phyloP scores from a whole-genome alignment of 2,797 vertebrate species.

The Cuniculus paca region DNA sequence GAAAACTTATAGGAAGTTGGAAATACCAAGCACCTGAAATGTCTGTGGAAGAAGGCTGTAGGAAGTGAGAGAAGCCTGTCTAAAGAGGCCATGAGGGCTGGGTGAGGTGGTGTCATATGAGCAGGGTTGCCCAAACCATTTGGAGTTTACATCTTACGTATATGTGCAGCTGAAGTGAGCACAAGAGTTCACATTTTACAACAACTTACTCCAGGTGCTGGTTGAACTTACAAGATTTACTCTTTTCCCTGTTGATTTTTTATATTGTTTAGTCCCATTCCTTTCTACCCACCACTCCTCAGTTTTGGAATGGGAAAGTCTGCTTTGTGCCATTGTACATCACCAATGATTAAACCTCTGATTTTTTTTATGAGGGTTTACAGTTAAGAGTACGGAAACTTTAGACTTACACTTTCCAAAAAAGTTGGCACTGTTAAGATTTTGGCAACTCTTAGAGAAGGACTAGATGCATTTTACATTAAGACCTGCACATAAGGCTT shows the following conservation, averaged over 20 bases:
- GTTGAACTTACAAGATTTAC: not conserved
- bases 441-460: not conserved
- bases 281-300: not conserved
- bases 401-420: not conserved
- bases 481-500: not conserved
- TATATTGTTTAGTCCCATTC: not conserved
- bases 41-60: not conserved
- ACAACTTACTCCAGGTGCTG: not conserved
- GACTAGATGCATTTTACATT: not conserved
- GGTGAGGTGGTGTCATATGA: not conserved
- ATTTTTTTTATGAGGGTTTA: not conserved
- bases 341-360: not conserved
- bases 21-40: not conserved
- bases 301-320: not conserved
- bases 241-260: not conserved
- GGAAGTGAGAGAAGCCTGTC: not conserved
- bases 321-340: not conserved
- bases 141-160: not conserved
- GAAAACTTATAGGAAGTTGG: not conserved
- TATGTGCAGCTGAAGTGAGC: not conserved
- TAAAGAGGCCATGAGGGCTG: not conserved
- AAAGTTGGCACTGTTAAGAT: not conserved
- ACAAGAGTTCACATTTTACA: not conserved
- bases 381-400: not conserved
- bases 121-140: not conserved